These are phyloP conservation scores for Dromius quadrimaculatus DNA, from an alignment of 2,888 invertebrate genomes.

Conservation along the genomic window DNA sequence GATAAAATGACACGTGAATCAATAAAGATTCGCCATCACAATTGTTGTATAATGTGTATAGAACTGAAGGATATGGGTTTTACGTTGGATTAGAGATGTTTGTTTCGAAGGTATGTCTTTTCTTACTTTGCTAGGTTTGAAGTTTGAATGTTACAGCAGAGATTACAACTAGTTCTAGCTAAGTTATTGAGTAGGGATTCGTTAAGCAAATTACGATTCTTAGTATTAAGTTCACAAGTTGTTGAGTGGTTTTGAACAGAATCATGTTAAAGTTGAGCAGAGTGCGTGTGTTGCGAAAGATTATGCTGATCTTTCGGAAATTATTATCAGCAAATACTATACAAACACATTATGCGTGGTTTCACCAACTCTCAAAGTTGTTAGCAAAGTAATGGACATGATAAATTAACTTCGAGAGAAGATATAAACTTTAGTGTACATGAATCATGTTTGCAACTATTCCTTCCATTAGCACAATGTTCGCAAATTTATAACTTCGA, in stretches of 20 bases:
- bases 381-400: slow-evolving; percentile 41
- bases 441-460: slow-evolving; percentile 30
- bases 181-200: no score
- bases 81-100: no score
- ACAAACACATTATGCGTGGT: slow-evolving; percentile 46
- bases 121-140: no score
- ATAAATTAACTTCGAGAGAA: slow-evolving; percentile 43
- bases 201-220: no score
- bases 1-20: no score
- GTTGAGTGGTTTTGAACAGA: slow-evolving; percentile 29
- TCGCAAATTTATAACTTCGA: slow-evolving; percentile 20
- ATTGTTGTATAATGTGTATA: no score
- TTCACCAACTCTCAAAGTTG: slow-evolving; percentile 35
- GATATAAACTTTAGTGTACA: slow-evolving; percentile 35
- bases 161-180: no score
- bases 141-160: no score
- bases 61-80: no score
- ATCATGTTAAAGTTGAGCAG: slow-evolving; percentile 17
- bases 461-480: slow-evolving; percentile 32
- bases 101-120: no score
- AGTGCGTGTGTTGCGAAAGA: slow-evolving; percentile 44
- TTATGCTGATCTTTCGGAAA: slow-evolving; percentile 42
- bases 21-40: no score
- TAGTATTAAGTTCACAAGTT: slow-evolving; percentile 16
- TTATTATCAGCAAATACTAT: slow-evolving; percentile 43